A percentile compares a stretch with the other conserved stretches of the same genome.
These are phyloP conservation scores for Halotydeus destructor DNA, from an alignment of 1,140 invertebrate genomes.

Conservation along the genomic window DNA sequence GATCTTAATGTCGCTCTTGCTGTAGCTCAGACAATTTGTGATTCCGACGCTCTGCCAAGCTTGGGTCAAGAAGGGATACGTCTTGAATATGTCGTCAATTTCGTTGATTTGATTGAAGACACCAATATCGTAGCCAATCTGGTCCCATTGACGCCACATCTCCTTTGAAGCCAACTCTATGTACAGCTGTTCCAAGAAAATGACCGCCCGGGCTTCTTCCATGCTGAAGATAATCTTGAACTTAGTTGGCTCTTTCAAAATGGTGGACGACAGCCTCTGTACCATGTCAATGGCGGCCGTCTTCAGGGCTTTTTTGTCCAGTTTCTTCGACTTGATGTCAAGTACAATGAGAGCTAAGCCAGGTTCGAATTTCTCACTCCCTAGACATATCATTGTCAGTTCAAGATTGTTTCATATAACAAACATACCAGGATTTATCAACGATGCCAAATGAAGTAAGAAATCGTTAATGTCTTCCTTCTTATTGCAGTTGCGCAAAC, in stretches of 20 bases:
- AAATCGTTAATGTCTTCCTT: conserved; percentile 12
- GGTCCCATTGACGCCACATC: background rate
- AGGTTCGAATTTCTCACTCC: conserved; percentile 1
- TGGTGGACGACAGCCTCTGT: conserved; percentile 11
- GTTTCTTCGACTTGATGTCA: conserved; percentile 13
- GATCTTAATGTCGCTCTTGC: conserved; percentile 2
- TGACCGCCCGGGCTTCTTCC: conserved; percentile 7
- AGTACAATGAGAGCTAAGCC: conserved; percentile 11
- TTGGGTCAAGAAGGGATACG: background rate
- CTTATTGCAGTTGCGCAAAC: conserved; percentile 15
- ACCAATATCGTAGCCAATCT: conserved; percentile 14
- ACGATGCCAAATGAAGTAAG: conserved; percentile 9
- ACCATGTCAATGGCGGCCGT: conserved; percentile 14
- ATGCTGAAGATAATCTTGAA: conserved; percentile 12
- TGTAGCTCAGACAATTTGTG: conserved; percentile 17
- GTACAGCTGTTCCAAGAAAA: conserved; percentile 9
- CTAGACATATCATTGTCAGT: background rate
- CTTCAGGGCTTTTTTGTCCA: conserved; percentile 3
- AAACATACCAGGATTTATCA: conserved; percentile 13
- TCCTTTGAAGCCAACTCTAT: background rate
- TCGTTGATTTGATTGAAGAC: conserved; percentile 9
- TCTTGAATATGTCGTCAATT: conserved; percentile 8
- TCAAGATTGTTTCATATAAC: background rate
- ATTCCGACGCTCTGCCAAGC: conserved; percentile 20
- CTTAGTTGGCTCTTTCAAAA: conserved; percentile 4